Conservation (phyloP, 2,888 invertebrate genomes). For the Agrotis clavis region DNA sequence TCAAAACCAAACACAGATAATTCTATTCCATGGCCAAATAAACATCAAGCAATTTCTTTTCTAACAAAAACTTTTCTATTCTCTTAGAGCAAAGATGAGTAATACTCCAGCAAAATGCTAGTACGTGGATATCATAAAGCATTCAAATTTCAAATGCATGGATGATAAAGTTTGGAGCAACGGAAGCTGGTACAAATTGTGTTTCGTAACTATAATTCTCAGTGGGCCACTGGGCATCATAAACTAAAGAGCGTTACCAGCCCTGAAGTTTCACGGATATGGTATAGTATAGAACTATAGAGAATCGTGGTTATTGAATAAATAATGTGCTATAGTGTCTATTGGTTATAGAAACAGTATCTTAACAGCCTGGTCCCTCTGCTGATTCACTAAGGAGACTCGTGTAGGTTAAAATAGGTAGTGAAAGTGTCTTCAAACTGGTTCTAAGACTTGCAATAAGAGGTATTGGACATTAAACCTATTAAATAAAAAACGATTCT, state of each 20-base stretch:
- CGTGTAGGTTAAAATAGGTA: too few relatives aligned
- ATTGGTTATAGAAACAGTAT: not conserved
- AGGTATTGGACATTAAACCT: not conserved
- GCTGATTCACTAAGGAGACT: too few relatives aligned
- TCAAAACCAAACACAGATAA: not conserved
- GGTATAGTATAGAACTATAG: not conserved
- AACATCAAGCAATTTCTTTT: not conserved
- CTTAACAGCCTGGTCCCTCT: not conserved
- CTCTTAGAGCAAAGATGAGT: slow-evolving; percentile 25
- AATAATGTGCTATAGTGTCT: slow-evolving; percentile 1
- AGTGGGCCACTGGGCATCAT: slow-evolving; percentile 56
- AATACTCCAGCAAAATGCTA: slow-evolving; percentile 21
- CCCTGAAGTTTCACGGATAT: slow-evolving; percentile 23
- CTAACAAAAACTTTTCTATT: slow-evolving; percentile 12
- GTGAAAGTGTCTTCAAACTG: not conserved
- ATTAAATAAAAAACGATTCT: not conserved
- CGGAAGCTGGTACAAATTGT: slow-evolving; percentile 63
- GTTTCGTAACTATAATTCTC: slow-evolving; percentile 63
- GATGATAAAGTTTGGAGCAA: slow-evolving; percentile 61
- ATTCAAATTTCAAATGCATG: slow-evolving; percentile 56
- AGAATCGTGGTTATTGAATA: slow-evolving; percentile 1
- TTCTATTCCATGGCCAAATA: not conserved
- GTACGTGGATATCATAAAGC: slow-evolving; percentile 40
- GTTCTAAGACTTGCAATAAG: not conserved
- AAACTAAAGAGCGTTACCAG: slow-evolving; percentile 58